A percentile compares a stretch with the other conserved stretches of the same genome.
phyloP scores from a whole-genome alignment of 2,888 invertebrate species.

The Theodoxus fluviatilis region DNA sequence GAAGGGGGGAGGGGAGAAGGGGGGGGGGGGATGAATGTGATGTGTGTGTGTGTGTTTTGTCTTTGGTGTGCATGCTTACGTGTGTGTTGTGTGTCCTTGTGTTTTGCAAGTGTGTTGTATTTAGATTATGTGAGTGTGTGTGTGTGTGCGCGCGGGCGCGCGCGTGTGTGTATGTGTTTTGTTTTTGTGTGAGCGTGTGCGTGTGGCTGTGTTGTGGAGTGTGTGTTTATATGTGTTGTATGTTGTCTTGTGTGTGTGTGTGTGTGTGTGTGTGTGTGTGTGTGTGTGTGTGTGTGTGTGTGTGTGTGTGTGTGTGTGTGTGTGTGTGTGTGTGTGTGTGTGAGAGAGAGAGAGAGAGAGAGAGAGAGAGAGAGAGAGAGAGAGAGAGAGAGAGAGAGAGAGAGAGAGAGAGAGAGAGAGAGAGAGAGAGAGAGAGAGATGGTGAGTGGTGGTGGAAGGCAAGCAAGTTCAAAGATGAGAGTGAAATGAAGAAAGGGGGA shows the following conservation, averaged over 20 bases:
- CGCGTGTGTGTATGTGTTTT: too few species aligned
- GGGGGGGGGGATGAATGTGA: too few species aligned
- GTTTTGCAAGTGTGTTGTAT: too few species aligned
- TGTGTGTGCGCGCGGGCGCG: too few species aligned
- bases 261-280: constrained; percentile 1
- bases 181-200: too few species aligned
- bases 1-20: too few species aligned
- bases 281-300: constrained; percentile 17
- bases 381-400: constrained; percentile 11
- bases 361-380: constrained; percentile 14
- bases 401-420: constrained; percentile 17
- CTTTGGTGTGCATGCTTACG: too few species aligned
- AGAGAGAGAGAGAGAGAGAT: constrained; percentile 15
- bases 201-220: too few species aligned
- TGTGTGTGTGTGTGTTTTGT: too few species aligned
- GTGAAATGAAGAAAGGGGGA: not conserved
- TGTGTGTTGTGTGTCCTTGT: too few species aligned
- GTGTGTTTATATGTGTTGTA: too few species aligned
- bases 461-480: not conserved
- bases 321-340: constrained; percentile 10
- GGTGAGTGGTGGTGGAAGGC: not conserved
- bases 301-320: constrained; percentile 17
- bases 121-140: too few species aligned
- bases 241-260: not conserved
- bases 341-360: constrained; percentile 18